phyloP scores from a whole-genome alignment of 1,140 invertebrate genomes.

The Popillia japonica region DNA sequence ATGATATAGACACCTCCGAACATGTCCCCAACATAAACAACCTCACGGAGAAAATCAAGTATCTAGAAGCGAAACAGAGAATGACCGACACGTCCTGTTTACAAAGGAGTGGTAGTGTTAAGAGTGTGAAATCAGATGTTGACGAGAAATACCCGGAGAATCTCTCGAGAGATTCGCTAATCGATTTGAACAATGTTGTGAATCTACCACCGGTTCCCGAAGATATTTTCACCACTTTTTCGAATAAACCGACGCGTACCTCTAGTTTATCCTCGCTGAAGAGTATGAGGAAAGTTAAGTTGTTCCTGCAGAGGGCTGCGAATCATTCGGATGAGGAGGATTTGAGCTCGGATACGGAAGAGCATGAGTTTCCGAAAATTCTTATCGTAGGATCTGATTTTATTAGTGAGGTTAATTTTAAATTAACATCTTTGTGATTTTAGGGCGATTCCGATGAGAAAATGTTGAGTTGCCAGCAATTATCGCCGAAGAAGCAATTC shows the following conservation, averaged over 20 bases:
- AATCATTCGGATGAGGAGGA: slow-evolving; percentile 58
- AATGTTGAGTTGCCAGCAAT: slow-evolving; percentile 30
- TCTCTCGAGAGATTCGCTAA: slow-evolving; percentile 59
- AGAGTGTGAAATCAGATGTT: slow-evolving; percentile 55
- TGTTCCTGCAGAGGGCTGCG: slow-evolving; percentile 59
- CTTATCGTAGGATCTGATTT: slow-evolving; percentile 15
- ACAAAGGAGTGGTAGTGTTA: slow-evolving; percentile 48
- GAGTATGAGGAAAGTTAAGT: slow-evolving; percentile 60
- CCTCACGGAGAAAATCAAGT: slow-evolving; percentile 54
- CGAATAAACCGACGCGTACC: slow-evolving; percentile 55
- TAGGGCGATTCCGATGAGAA: slow-evolving; percentile 52
- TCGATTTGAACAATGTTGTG: slow-evolving; percentile 58
- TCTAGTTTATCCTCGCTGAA: slow-evolving; percentile 60
- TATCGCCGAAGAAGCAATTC: slow-evolving; percentile 49
- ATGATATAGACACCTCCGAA: slow-evolving; percentile 47
- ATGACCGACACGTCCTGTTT: slow-evolving; percentile 46
- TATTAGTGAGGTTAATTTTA: background rate
- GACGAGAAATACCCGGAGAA: slow-evolving; percentile 62
- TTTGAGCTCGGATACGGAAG: slow-evolving; percentile 56
- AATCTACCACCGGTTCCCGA: slow-evolving; percentile 61
- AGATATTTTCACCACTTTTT: slow-evolving; percentile 59
- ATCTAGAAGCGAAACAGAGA: slow-evolving; percentile 55
- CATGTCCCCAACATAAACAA: slow-evolving; percentile 1
- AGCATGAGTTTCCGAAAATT: slow-evolving; percentile 50
- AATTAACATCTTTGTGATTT: background rate